These are phyloP conservation scores for Microtus agrestis DNA, from an alignment of 2,797 vertebrate species.

Conservation along the genomic window DNA sequence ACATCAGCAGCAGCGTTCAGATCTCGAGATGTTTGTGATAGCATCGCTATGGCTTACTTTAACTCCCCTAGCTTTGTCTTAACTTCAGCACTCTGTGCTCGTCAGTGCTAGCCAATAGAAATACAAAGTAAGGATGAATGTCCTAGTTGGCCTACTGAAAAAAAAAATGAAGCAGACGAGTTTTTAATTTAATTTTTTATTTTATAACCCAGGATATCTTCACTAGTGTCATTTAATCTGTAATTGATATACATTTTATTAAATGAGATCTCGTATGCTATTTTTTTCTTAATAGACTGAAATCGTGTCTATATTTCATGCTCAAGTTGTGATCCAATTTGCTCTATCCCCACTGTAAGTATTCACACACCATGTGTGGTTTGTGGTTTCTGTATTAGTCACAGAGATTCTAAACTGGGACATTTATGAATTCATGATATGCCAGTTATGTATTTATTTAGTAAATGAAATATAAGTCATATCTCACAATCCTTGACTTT, in stretches of 20 bases:
- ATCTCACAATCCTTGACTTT: neutral
- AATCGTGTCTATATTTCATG: neutral
- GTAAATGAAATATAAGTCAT: neutral
- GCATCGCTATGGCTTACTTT: neutral
- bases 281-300: neutral
- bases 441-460: neutral
- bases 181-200: neutral
- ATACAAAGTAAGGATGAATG: neutral
- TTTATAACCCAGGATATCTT: neutral
- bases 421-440: neutral
- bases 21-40: slow-evolving; percentile 6
- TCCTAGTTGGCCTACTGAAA: neutral
- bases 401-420: neutral
- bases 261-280: neutral
- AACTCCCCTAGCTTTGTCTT: slow-evolving; percentile 10
- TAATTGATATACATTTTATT: neutral
- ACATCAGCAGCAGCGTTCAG: neutral
- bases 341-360: neutral
- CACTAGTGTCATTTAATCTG: neutral
- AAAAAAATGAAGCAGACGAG: neutral
- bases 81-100: neutral
- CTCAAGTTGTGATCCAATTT: neutral
- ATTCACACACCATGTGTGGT: neutral
- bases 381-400: neutral
- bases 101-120: slow-evolving; percentile 12